Evolutionary conservation across 2,113 vertebrate species (phyloP).

Genomic region (Daphoenositta chrysoptera): DNA sequence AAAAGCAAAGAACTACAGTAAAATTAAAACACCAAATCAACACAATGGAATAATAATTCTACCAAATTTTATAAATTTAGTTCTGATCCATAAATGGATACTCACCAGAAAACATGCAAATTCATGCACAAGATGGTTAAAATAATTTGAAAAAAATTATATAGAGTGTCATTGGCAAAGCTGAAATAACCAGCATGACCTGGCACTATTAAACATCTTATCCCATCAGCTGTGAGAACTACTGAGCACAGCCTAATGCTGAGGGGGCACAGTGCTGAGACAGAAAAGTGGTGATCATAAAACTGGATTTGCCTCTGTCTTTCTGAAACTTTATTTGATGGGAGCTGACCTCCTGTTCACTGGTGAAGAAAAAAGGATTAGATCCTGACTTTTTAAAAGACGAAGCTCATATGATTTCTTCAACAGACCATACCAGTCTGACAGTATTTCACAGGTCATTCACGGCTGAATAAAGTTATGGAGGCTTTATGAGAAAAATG

Average conservation of each 20-base stretch:
- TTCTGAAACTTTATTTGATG: neutral
- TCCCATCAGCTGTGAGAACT: neutral
- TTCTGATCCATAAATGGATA: neutral
- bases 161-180: neutral
- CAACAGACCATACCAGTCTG: neutral
- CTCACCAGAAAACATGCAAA: neutral
- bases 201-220: neutral
- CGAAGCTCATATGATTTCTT: neutral
- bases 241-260: accelerated
- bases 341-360: neutral
- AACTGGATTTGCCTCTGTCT: neutral
- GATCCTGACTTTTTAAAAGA: neutral
- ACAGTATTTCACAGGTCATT: neutral
- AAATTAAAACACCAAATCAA: neutral
- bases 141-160: neutral
- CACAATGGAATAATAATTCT: neutral
- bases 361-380: neutral
- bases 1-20: neutral
- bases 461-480: neutral
- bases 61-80: neutral
- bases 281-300: neutral
- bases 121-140: neutral
- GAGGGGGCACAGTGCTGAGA: neutral
- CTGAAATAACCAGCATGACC: neutral
- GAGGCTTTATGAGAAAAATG: neutral